These are phyloP conservation scores for Lutjanus argentimaculatus DNA, from an alignment of 2,797 vertebrate species.

Conservation along the genomic window DNA sequence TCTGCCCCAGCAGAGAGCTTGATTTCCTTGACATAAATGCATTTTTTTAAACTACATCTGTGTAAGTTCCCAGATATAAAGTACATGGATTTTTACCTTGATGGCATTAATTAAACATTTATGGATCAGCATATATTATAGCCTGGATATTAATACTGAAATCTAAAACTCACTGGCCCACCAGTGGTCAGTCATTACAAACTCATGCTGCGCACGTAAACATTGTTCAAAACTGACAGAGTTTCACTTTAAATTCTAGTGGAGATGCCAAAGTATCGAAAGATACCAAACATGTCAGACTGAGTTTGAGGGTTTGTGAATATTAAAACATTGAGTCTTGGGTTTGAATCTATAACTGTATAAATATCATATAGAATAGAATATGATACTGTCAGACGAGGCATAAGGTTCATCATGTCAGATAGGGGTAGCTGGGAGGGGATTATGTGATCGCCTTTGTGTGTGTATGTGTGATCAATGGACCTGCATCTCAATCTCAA, in stretches of 20 bases:
- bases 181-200: background rate
- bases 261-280: background rate
- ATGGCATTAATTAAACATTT: background rate
- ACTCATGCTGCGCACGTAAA: background rate
- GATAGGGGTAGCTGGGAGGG: too few species aligned
- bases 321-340: background rate
- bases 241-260: conserved; percentile 1
- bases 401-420: background rate
- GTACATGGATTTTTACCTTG: background rate
- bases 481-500: too few species aligned
- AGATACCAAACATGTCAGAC: conserved; percentile 5
- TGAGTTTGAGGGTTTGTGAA: background rate
- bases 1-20: background rate
- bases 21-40: background rate
- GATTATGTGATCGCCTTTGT: too few species aligned
- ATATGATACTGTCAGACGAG: conserved; percentile 7
- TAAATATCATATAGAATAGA: background rate
- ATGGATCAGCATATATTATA: background rate
- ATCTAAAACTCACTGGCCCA: background rate
- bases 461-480: too few species aligned
- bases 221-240: background rate
- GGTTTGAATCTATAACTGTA: conserved; percentile 13
- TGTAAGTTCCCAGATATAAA: background rate
- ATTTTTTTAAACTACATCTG: background rate
- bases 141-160: background rate